phyloP scores from a whole-genome alignment of 2,797 vertebrate species.

The Schizopygopsis malacanthus region DNA sequence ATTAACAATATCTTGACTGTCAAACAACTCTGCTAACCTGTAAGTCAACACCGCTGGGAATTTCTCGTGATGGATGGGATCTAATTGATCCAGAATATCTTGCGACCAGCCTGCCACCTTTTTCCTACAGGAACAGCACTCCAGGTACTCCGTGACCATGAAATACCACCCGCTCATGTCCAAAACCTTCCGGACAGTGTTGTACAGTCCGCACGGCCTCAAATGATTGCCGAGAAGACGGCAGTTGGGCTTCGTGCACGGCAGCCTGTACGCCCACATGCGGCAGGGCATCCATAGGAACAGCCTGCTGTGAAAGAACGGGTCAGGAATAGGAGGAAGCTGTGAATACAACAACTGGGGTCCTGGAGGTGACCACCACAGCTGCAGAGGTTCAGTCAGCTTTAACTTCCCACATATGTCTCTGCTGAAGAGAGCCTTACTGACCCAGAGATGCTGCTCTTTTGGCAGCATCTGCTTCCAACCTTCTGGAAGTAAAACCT shows the following conservation, averaged over 20 bases:
- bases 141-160: conserved; percentile 43
- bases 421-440: conserved; percentile 27
- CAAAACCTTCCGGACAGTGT: conserved; percentile 21
- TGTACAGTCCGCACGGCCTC: conserved; percentile 15
- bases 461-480: conserved; percentile 34
- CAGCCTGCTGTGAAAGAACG: conserved; percentile 35
- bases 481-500: conserved; percentile 38
- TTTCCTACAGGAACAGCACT: conserved; percentile 25
- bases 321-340: conserved; percentile 14
- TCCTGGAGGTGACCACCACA: conserved; percentile 36
- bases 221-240: conserved; percentile 23
- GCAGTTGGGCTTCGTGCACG: conserved; percentile 11
- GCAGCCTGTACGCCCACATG: conserved; percentile 36
- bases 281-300: conserved; percentile 41
- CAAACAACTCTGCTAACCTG: conserved; percentile 13
- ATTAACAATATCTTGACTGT: not conserved
- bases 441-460: conserved; percentile 45
- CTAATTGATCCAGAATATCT: conserved; percentile 45
- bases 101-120: conserved; percentile 36
- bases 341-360: conserved; percentile 1
- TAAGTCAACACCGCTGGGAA: conserved; percentile 28
- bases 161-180: conserved; percentile 41
- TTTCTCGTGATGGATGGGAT: conserved; percentile 28
- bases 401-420: not conserved
- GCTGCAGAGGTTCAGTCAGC: conserved; percentile 28